Conservation (phyloP, 1,140 invertebrate genomes). For the Sarcophaga bullata region DNA sequence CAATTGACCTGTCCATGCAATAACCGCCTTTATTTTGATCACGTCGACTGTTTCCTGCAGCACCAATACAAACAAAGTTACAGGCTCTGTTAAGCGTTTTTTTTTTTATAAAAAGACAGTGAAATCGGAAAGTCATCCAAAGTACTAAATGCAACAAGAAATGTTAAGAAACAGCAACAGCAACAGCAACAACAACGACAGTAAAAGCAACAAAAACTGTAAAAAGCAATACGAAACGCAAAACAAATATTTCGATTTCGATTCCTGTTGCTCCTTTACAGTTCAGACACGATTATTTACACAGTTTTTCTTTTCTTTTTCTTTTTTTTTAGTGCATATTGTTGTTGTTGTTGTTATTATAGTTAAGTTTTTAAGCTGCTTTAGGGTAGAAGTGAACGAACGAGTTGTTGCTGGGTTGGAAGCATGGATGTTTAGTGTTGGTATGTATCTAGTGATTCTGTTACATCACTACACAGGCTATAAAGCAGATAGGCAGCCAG, state of each 20-base stretch:
- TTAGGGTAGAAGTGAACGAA: neutral
- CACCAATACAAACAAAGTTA: neutral
- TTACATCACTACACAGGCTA: neutral
- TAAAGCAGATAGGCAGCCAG: neutral
- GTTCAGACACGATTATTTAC: slow-evolving; percentile 5
- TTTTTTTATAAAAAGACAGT: neutral
- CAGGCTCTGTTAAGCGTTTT: too few relatives aligned
- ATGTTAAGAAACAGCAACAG: neutral
- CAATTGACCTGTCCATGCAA: too few relatives aligned
- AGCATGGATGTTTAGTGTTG: too few relatives aligned
- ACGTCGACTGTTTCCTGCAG: slow-evolving; percentile 6
- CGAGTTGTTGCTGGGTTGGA: neutral
- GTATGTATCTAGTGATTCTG: slow-evolving; percentile 14
- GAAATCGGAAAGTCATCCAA: slow-evolving; percentile 10
- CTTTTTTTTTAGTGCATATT: too few relatives aligned
- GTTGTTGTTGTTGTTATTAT: neutral
- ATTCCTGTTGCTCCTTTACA: slow-evolving; percentile 26
- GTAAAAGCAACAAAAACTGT: neutral
- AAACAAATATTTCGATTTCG: neutral
- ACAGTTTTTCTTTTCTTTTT: neutral
- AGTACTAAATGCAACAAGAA: neutral
- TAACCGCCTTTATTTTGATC: neutral
- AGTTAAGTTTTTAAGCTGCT: slow-evolving; percentile 5
- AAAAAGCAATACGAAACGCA: neutral
- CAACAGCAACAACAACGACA: neutral